Percentiles rank a stretch among this genome's conserved stretches.
Evolutionary conservation across 2,113 vertebrate genomes (phyloP).

Genomic region (Struthidea cinerea): DNA sequence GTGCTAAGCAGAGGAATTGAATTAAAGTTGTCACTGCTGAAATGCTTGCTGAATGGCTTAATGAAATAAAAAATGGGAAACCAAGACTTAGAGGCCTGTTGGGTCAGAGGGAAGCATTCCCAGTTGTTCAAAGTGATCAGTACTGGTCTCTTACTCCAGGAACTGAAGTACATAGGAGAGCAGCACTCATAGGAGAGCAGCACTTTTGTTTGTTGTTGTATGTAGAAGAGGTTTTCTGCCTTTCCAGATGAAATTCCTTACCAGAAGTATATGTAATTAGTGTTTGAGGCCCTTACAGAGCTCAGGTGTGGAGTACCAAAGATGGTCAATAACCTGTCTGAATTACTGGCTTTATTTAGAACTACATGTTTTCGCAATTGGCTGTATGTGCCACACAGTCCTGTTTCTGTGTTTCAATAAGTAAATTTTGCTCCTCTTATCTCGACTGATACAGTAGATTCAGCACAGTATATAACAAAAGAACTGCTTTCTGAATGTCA

Average conservation of each 20-base stretch:
- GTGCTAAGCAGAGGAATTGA: not conserved
- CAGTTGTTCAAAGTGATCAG: not conserved
- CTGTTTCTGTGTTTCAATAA: not conserved
- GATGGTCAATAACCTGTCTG: not conserved
- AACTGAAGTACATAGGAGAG: not conserved
- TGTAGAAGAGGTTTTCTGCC: not conserved
- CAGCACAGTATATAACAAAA: not conserved
- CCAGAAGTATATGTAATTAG: not conserved
- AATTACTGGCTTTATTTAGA: not conserved
- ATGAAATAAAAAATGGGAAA: not conserved
- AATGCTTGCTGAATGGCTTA: not conserved
- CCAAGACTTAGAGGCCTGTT: fast-evolving
- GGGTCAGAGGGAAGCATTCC: not conserved
- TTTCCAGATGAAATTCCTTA: not conserved
- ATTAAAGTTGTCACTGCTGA: not conserved
- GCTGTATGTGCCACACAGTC: fast-evolving
- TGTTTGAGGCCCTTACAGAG: not conserved
- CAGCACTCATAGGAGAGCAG: not conserved
- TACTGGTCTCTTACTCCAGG: not conserved
- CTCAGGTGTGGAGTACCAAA: not conserved
- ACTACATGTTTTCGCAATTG: not conserved
- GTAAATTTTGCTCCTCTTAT: not conserved
- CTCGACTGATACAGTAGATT: not conserved
- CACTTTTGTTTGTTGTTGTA: not conserved
- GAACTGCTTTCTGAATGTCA: not conserved